phyloP scores from a whole-genome alignment of 2,113 vertebrate species.

The Rhea pennata region DNA sequence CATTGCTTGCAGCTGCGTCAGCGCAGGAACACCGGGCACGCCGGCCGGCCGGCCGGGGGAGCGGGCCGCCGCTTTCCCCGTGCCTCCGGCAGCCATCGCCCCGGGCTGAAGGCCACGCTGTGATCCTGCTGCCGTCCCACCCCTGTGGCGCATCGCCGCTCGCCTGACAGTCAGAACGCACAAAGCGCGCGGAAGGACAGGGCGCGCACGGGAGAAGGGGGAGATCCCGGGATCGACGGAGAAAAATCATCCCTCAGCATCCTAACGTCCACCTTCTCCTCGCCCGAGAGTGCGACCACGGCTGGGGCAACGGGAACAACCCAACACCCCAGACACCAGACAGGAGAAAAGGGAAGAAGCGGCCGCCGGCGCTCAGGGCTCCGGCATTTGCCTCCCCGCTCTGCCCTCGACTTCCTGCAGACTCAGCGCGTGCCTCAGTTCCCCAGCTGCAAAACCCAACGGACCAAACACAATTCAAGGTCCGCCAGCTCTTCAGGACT shows the following conservation, averaged over 20 bases:
- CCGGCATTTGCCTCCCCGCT: fast-evolving
- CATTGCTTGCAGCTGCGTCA: neutral
- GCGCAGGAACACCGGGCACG: neutral
- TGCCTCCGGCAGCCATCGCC: neutral
- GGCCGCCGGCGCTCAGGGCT: neutral
- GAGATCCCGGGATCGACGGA: neutral
- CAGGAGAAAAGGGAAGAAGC: neutral
- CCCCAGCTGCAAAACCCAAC: neutral
- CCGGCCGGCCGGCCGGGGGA: neutral
- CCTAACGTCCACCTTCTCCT: neutral
- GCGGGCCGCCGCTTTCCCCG: neutral
- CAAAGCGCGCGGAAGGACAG: neutral
- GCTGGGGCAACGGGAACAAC: neutral
- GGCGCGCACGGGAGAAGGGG: neutral
- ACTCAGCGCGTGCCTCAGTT: neutral
- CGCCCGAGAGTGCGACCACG: neutral
- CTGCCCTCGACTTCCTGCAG: fast-evolving
- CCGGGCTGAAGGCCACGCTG: fast-evolving
- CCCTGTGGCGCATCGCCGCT: neutral
- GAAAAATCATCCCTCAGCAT: neutral
- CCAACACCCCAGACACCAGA: neutral
- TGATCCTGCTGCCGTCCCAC: neutral
- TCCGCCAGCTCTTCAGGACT: fast-evolving
- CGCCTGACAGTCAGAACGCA: neutral
- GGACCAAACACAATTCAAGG: neutral